Conservation (phyloP, 2,888 invertebrate genomes). For the Trichacis sp. region DNA sequence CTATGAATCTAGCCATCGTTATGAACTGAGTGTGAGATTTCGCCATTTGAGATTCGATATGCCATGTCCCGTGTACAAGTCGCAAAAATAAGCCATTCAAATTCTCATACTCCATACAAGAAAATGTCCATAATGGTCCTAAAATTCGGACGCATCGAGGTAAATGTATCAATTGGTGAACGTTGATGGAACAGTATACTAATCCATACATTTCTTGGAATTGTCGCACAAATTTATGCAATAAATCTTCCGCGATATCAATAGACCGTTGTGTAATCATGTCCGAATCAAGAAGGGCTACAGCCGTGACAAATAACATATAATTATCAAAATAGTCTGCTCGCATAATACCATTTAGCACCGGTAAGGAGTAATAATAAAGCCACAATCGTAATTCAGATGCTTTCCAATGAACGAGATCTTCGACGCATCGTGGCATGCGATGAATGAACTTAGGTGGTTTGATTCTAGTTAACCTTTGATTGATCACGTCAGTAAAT, state of each 20-base stretch:
- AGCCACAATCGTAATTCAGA: constrained; percentile 35
- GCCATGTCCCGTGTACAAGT: not conserved
- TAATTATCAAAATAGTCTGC: too few relatives aligned
- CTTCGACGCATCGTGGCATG: constrained; percentile 24
- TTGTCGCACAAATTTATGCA: too few relatives aligned
- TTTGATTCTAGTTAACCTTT: constrained; percentile 20
- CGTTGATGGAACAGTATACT: too few relatives aligned
- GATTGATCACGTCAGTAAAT: constrained; percentile 16
- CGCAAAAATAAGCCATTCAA: constrained; percentile 6
- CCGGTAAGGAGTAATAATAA: constrained; percentile 35
- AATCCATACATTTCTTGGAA: too few relatives aligned
- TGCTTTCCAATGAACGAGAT: constrained; percentile 42
- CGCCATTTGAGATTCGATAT: not conserved
- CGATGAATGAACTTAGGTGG: constrained; percentile 31
- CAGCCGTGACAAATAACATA: too few relatives aligned
- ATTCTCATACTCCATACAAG: constrained; percentile 3
- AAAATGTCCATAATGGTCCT: constrained; percentile 4
- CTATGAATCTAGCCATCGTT: not conserved
- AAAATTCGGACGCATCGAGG: not conserved
- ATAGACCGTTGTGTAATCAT: too few relatives aligned
- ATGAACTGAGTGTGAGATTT: constrained; percentile 6
- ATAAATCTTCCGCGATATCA: too few relatives aligned
- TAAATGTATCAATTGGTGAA: too few relatives aligned
- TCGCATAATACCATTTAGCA: constrained; percentile 19
- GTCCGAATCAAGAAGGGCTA: too few relatives aligned